phyloP scores from a whole-genome alignment of 2,113 vertebrate genomes.

The Poeciliopsis turrubarensis region DNA sequence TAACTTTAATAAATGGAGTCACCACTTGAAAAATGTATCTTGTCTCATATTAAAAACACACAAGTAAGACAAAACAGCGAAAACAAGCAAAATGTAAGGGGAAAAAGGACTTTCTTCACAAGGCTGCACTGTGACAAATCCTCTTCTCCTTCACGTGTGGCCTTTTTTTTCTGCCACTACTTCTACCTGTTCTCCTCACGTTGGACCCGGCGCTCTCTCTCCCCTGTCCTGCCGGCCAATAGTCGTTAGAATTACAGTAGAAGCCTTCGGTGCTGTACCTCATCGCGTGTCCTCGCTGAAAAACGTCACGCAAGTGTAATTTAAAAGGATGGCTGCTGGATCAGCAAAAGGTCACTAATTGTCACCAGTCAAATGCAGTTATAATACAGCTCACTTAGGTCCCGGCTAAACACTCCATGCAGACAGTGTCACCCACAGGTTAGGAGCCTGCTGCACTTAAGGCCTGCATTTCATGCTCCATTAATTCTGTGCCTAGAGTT shows the following conservation, averaged over 20 bases:
- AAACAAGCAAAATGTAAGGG: too few relatives aligned
- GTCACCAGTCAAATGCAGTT: constrained; percentile 80
- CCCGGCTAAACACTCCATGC: constrained; percentile 61
- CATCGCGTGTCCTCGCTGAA: constrained; percentile 28
- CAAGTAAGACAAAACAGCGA: too few relatives aligned
- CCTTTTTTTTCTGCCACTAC: neutral
- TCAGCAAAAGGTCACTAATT: constrained; percentile 79
- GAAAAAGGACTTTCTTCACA: too few relatives aligned
- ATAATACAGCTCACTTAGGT: constrained; percentile 68
- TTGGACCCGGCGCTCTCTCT: neutral
- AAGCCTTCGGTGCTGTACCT: constrained; percentile 31
- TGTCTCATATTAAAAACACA: too few relatives aligned
- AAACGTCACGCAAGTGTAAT: constrained; percentile 56
- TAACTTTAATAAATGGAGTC: too few relatives aligned
- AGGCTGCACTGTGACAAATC: neutral
- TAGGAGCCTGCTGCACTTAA: constrained; percentile 70
- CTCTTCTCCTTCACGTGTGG: neutral
- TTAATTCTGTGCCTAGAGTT: constrained; percentile 68
- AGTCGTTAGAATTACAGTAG: neutral
- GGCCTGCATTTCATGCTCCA: constrained; percentile 72
- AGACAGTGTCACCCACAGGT: constrained; percentile 71
- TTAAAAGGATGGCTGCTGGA: constrained; percentile 74
- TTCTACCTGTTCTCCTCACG: neutral
- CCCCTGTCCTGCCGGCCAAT: neutral
- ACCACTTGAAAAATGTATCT: too few relatives aligned